These are phyloP conservation scores for Macquaria ambigua DNA, from an alignment of 2,113 vertebrate genomes.

Conservation along the genomic window DNA sequence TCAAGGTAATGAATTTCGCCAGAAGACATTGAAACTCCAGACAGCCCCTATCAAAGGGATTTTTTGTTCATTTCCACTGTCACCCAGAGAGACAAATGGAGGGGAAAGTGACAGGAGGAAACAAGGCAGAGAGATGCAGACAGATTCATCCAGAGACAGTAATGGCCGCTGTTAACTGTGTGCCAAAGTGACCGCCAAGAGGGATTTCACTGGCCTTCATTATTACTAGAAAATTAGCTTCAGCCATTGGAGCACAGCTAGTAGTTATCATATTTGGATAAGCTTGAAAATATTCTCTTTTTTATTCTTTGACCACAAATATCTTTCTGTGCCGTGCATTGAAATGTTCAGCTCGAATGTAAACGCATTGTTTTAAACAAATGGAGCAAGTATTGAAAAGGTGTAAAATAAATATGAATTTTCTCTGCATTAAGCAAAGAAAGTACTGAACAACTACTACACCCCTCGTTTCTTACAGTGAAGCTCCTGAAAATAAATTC, in stretches of 20 bases:
- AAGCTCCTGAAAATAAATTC: not conserved
- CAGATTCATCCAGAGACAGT: constrained; percentile 23
- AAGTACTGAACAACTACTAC: not conserved
- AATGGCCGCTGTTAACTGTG: constrained; percentile 44
- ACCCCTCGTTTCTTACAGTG: not conserved
- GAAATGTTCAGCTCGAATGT: not conserved
- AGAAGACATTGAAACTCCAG: constrained; percentile 45
- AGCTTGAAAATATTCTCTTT: not conserved
- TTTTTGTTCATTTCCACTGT: constrained; percentile 36
- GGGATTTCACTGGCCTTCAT: constrained; percentile 25
- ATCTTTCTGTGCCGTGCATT: not conserved
- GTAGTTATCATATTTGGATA: not conserved
- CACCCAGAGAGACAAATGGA: constrained; percentile 26
- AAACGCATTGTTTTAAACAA: not conserved
- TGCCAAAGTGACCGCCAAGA: constrained; percentile 6
- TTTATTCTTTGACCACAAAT: not conserved
- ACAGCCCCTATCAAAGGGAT: constrained; percentile 38
- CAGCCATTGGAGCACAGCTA: not conserved
- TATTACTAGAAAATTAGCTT: constrained; percentile 20
- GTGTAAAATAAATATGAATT: not conserved
- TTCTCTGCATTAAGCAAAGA: not conserved
- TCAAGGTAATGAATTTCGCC: constrained; percentile 53
- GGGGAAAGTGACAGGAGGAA: constrained; percentile 16
- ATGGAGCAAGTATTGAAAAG: not conserved
- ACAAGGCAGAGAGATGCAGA: constrained; percentile 36